These are phyloP conservation scores for Hemistola chrysoprasaria DNA, from an alignment of 2,888 invertebrate genomes.

Conservation along the genomic window DNA sequence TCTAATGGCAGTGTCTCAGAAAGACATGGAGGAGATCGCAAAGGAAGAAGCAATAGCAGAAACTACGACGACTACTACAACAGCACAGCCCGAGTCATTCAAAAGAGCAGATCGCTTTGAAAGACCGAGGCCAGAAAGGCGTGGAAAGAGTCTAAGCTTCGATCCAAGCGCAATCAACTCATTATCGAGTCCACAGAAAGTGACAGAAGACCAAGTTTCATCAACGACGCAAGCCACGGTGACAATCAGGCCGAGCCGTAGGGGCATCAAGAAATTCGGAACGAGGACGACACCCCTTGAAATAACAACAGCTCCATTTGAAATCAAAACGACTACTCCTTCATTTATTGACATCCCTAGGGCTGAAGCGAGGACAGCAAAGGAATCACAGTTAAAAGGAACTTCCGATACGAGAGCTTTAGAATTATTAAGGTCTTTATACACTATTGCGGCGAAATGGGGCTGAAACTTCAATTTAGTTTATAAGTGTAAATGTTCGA, in stretches of 20 bases:
- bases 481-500: constrained; percentile 26
- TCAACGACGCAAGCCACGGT: constrained; percentile 54
- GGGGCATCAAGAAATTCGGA: constrained; percentile 63
- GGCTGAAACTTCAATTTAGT: constrained; percentile 64
- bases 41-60: constrained; percentile 58
- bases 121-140: constrained; percentile 47
- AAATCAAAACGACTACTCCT: constrained; percentile 31
- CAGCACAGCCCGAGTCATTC: constrained; percentile 44
- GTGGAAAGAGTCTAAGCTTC: constrained; percentile 58
- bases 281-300: constrained; percentile 45
- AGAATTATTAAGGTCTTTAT: constrained; percentile 91
- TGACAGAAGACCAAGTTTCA: constrained; percentile 43
- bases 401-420: constrained; percentile 89
- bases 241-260: constrained; percentile 53
- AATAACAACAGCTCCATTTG: not conserved
- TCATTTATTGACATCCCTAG: constrained; percentile 56
- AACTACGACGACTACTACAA: constrained; percentile 46
- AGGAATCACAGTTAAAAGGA: constrained; percentile 55
- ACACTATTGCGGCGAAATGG: constrained; percentile 92
- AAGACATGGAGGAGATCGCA: constrained; percentile 75
- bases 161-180: constrained; percentile 67
- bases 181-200: constrained; percentile 58
- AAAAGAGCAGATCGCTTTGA: constrained; percentile 52
- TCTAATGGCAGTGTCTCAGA: constrained; percentile 84
- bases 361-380: constrained; percentile 63